phyloP scores from a whole-genome alignment of 2,888 invertebrate genomes.

The Alsophila aescularia region DNA sequence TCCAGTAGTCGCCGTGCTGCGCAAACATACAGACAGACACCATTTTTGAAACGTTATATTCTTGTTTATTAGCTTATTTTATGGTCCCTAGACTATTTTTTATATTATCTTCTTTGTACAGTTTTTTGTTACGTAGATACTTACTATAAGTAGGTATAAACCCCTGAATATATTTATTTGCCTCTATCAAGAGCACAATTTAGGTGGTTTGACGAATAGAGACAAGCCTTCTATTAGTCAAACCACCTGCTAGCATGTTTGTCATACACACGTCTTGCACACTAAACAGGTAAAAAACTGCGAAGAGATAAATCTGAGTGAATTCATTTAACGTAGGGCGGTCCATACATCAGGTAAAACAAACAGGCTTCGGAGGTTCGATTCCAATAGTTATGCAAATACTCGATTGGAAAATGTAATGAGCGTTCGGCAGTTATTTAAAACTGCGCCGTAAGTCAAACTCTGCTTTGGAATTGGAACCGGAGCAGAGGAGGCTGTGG shows the following conservation, averaged over 20 bases:
- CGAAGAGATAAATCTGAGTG: conserved; percentile 36
- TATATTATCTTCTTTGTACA: too few species aligned
- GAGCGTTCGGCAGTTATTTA: conserved; percentile 83
- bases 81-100: too few species aligned
- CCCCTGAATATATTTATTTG: too few species aligned
- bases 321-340: conserved; percentile 71
- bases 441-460: conserved; percentile 80
- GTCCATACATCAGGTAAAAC: conserved; percentile 78
- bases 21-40: too few species aligned
- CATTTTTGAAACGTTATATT: too few species aligned
- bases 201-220: neutral
- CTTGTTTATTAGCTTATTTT: too few species aligned
- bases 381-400: conserved; percentile 85
- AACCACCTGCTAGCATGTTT: neutral
- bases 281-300: conserved; percentile 22
- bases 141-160: too few species aligned
- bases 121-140: too few species aligned
- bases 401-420: conserved; percentile 75
- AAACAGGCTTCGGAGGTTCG: conserved; percentile 69
- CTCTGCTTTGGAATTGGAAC: conserved; percentile 70
- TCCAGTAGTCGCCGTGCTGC: too few species aligned
- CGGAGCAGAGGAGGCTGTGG: conserved; percentile 43
- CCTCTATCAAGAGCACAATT: too few species aligned
- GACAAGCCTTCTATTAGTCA: neutral
- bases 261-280: conserved; percentile 15